These are phyloP conservation scores for Hystrix cristata DNA, from an alignment of 2,113 vertebrate species.

Conservation along the genomic window DNA sequence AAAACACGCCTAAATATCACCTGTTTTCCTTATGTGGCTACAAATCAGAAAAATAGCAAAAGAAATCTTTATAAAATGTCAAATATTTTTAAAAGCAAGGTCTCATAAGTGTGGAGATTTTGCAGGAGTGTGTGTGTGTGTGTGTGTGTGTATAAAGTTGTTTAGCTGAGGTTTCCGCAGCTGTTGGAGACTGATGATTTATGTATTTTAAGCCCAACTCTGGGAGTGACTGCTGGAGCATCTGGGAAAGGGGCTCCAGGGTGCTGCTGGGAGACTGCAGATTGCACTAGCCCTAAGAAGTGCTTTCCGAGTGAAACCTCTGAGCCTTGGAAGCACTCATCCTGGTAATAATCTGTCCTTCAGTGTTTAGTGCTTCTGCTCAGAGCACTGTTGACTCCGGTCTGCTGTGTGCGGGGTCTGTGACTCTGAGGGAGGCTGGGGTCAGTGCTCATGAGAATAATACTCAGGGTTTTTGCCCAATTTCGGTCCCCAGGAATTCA, in stretches of 20 bases:
- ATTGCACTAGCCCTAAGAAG: not conserved
- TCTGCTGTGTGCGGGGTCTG: not conserved
- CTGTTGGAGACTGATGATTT: not conserved
- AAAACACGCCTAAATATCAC: not conserved
- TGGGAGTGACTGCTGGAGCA: not conserved
- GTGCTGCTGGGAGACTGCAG: no score
- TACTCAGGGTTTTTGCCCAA: not conserved
- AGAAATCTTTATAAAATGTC: constrained; percentile 13
- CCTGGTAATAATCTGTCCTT: not conserved
- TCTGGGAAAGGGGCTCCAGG: not conserved
- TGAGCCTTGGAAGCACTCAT: not conserved
- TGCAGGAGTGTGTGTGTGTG: not conserved
- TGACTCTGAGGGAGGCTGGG: not conserved
- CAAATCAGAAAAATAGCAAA: constrained; percentile 23
- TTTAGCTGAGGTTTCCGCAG: not conserved
- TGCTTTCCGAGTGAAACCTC: not conserved
- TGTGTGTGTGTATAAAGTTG: not conserved
- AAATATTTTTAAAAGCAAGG: not conserved
- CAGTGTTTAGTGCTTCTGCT: not conserved
- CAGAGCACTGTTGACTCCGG: not conserved
- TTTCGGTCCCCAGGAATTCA: constrained; percentile 8
- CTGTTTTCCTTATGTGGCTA: constrained; percentile 15
- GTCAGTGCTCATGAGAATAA: not conserved
- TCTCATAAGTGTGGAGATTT: not conserved
- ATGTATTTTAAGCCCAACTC: not conserved